phyloP scores from a whole-genome alignment of 2,797 vertebrate species.

The Glyptemys insculpta region DNA sequence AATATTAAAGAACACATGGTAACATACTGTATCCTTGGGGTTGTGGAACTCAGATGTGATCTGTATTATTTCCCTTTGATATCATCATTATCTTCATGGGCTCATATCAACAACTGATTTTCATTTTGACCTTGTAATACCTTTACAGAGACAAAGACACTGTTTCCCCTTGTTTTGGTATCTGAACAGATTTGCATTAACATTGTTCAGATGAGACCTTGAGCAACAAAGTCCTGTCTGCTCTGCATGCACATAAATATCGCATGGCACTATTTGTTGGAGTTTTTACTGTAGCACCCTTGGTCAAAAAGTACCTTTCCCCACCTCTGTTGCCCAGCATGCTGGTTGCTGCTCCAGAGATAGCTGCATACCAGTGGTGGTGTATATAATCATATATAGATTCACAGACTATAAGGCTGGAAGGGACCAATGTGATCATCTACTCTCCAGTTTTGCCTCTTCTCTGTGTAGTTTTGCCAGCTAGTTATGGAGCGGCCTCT shows the following conservation, averaged over 20 bases:
- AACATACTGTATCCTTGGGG: not conserved
- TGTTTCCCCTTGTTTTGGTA: not conserved
- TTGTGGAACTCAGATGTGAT: not conserved
- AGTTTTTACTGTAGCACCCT: not conserved
- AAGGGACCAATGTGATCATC: not conserved
- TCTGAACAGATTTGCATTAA: not conserved
- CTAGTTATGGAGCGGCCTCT: not conserved
- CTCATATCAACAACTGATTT: not conserved
- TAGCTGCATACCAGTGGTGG: accelerated
- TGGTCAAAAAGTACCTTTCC: accelerated
- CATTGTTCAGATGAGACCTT: not conserved
- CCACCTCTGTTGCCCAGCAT: not conserved
- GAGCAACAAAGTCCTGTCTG: not conserved
- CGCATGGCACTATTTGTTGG: accelerated
- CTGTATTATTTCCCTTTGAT: not conserved
- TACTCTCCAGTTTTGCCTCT: not conserved
- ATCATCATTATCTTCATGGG: not conserved
- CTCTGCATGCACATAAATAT: not conserved
- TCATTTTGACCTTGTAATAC: not conserved
- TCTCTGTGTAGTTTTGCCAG: not conserved
- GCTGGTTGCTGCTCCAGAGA: not conserved
- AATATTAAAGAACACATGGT: accelerated
- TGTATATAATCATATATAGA: no score
- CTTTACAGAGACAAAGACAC: not conserved
- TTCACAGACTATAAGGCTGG: accelerated